Evolutionary conservation across 2,888 invertebrate genomes (phyloP).

Genomic region (Sarcophaga rosellei): DNA sequence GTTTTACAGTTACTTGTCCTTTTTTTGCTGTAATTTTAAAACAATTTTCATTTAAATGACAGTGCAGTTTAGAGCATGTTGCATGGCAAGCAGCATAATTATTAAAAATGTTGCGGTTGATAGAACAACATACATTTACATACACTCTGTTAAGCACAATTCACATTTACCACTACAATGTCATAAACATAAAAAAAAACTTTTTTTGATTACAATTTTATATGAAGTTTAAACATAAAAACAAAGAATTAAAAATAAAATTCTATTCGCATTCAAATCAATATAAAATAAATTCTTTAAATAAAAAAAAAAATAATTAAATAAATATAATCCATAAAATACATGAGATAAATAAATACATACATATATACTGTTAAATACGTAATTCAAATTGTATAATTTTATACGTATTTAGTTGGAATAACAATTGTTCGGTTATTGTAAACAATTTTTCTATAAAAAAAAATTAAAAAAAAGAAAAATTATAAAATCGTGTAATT

Average conservation of each 20-base stretch:
- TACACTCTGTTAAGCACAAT: slow-evolving; percentile 3
- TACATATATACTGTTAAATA: too few species aligned
- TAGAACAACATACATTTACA: slow-evolving; percentile 9
- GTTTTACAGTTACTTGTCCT: not conserved
- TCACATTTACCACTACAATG: not conserved
- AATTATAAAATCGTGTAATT: slow-evolving; percentile 3
- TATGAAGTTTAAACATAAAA: too few species aligned
- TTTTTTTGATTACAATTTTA: too few species aligned
- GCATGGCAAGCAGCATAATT: slow-evolving; percentile 33
- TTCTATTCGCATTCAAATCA: not conserved
- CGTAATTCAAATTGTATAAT: too few species aligned
- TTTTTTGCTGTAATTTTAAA: not conserved
- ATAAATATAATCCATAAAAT: not conserved
- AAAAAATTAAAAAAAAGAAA: not conserved
- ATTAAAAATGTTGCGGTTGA: slow-evolving; percentile 42
- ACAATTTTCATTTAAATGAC: slow-evolving; percentile 20
- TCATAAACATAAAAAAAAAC: not conserved
- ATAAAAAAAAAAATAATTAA: not conserved
- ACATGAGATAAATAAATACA: not conserved
- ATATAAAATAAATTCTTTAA: not conserved
- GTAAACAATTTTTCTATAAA: not conserved
- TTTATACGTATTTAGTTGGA: not conserved
- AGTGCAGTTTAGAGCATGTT: slow-evolving; percentile 6
- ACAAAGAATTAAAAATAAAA: not conserved
- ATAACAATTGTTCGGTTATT: not conserved